Evolutionary conservation across 1,140 invertebrate genomes (phyloP).

Genomic region (Lithobius niger): DNA sequence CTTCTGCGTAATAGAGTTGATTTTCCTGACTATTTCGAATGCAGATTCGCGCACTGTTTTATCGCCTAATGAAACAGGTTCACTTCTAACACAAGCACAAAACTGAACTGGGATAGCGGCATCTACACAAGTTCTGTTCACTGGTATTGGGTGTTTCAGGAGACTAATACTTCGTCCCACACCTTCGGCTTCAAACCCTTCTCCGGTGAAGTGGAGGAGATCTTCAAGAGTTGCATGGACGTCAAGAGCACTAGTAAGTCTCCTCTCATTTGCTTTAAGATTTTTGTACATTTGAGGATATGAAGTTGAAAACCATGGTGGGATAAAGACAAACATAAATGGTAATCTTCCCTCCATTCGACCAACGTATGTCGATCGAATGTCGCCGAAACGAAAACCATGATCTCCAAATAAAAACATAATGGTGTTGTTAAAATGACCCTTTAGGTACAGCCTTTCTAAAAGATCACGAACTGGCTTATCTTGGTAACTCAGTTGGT

Average conservation of each 20-base stretch:
- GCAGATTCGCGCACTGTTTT: neutral
- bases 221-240: conserved; percentile 32
- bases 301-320: conserved; percentile 48
- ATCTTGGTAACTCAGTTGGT: too few species aligned
- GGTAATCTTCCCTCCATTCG: conserved; percentile 80
- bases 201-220: conserved; percentile 2
- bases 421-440: too few species aligned
- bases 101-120: conserved; percentile 31
- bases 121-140: conserved; percentile 26
- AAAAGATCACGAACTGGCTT: too few species aligned
- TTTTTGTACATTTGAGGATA: conserved; percentile 49
- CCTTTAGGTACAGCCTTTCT: too few species aligned
- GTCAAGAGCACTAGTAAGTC: conserved; percentile 37
- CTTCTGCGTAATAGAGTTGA: neutral
- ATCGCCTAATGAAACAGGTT: neutral
- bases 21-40: neutral
- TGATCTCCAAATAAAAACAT: conserved; percentile 86
- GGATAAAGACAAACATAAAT: conserved; percentile 64
- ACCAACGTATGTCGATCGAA: conserved; percentile 62
- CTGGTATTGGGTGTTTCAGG: conserved; percentile 25
- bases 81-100: conserved; percentile 28
- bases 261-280: conserved; percentile 45
- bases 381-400: conserved; percentile 71
- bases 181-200: neutral
- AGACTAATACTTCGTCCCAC: conserved; percentile 22